Base-by-base conservation (phyloP, 2,113 vertebrate species). In the Neomonachus schauinslandi region DNA sequence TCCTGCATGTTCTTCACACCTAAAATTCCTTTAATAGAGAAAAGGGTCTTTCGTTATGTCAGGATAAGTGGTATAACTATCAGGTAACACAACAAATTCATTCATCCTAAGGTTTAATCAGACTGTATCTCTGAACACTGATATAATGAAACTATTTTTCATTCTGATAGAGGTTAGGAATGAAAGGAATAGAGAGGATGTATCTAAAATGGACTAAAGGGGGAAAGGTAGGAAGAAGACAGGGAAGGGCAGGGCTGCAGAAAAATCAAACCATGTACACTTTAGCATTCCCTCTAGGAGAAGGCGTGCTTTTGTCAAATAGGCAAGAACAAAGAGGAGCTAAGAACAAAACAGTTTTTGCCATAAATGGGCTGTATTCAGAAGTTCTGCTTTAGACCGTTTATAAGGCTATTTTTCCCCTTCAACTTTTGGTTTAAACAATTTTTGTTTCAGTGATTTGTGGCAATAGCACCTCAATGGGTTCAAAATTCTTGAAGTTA, bases 371-470 rank as follows among this genome's bases (percentile, higher is more conserved):
- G 74, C 59, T 72, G 16, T 22, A 90, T n/a, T 82, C 65, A 86
- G 46, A 67, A 42, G 63, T 5, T 90, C 33, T 92, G 49, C 19
- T 86, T 39, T 12, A 61, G 3, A 69, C 28, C 42, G 69, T 13
- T 55, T 51, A 22, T 49, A 79, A 33, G 5, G 12, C 24, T 84
- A 57, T 49, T 77, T 77, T 85, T 61, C 31, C 89, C 31, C 26
- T 90, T 89, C 26, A 81, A 57, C 18, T 96, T 90, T 57, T 39
- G 24, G 49, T 91, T 88, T 95, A 96, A 93, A 80, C 13, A 91
- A 90, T 74, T 97, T 63, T 49, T 90, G 5, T 82, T 90, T 74
- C 42, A 61, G 65, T 92, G 57, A 69, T 57, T 39, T 94, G 53
- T 90, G 74, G 16, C 71, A 88, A 74, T 26, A 88, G 21, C 77